Conservation (phyloP, 2,113 vertebrate species). For the Pachycephala philippinensis region DNA sequence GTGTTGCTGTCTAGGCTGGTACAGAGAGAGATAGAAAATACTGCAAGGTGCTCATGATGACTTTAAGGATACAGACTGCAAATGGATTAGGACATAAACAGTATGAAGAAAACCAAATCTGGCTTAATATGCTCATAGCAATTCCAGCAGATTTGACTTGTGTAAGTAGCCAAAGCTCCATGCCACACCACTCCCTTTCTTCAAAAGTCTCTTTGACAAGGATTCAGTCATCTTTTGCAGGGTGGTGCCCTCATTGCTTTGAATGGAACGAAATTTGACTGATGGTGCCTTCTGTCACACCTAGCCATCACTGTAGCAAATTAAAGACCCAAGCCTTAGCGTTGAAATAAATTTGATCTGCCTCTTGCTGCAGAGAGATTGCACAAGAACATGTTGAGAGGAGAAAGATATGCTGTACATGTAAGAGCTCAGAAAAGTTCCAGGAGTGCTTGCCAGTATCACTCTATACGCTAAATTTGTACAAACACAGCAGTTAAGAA, state of each 20-base stretch:
- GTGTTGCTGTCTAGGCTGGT: not conserved
- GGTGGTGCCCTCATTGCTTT: not conserved
- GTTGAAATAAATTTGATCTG: constrained; percentile 3
- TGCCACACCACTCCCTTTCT: rapidly evolving
- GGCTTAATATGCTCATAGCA: not conserved
- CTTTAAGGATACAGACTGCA: not conserved
- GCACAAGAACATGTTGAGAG: not conserved
- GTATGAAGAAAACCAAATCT: not conserved
- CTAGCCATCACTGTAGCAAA: not conserved
- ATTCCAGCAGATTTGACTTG: not conserved
- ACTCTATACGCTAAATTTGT: constrained; percentile 57
- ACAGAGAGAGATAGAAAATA: not conserved
- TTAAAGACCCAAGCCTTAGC: not conserved
- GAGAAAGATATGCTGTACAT: not conserved
- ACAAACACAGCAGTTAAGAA: constrained; percentile 54
- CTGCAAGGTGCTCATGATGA: not conserved
- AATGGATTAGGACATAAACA: not conserved
- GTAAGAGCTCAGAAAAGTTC: constrained; percentile 6
- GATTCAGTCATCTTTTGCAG: not conserved
- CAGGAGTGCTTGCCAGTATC: constrained; percentile 17
- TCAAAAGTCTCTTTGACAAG: not conserved
- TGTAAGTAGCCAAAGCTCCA: not conserved
- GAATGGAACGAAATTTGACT: not conserved
- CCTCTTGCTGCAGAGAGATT: not conserved
- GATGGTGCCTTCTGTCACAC: not conserved